phyloP scores from a whole-genome alignment of 2,888 invertebrate species.

The Creontiades dilutus region DNA sequence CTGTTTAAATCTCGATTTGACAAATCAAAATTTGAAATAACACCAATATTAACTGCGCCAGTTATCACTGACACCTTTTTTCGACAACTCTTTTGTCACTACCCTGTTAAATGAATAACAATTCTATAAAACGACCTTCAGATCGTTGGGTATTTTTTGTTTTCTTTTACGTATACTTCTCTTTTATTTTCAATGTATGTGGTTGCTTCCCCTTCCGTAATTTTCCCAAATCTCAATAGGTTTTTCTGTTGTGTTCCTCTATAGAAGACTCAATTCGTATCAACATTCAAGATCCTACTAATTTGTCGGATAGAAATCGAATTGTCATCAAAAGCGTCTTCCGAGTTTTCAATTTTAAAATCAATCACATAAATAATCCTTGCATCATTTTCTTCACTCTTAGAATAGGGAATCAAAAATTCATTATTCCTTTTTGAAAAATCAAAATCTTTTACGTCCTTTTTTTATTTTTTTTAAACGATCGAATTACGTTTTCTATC shows the following conservation, averaged over 20 bases:
- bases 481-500: slow-evolving; percentile 64
- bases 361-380: no score
- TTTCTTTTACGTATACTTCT: no score
- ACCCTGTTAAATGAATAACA: no score
- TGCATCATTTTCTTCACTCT: not conserved
- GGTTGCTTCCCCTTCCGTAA: slow-evolving; percentile 28
- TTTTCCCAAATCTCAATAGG: slow-evolving; percentile 14
- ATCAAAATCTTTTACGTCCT: not conserved
- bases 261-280: not conserved
- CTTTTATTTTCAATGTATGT: slow-evolving; percentile 12
- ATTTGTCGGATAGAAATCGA: not conserved
- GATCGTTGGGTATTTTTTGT: not conserved
- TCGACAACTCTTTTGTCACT: not conserved
- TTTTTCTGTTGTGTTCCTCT: not conserved
- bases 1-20: no score
- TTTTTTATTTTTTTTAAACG: slow-evolving; percentile 35
- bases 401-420: not conserved
- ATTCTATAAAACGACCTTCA: no score
- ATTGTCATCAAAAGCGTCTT: not conserved
- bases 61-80: not conserved
- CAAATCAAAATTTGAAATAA: no score
- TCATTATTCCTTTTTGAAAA: not conserved
- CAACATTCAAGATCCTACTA: not conserved
- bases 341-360: no score
- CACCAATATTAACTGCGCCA: no score